A percentile compares a stretch with the other conserved stretches of the same genome.
Conservation (phyloP, 2,113 vertebrate species). For the Nipponia nippon region DNA sequence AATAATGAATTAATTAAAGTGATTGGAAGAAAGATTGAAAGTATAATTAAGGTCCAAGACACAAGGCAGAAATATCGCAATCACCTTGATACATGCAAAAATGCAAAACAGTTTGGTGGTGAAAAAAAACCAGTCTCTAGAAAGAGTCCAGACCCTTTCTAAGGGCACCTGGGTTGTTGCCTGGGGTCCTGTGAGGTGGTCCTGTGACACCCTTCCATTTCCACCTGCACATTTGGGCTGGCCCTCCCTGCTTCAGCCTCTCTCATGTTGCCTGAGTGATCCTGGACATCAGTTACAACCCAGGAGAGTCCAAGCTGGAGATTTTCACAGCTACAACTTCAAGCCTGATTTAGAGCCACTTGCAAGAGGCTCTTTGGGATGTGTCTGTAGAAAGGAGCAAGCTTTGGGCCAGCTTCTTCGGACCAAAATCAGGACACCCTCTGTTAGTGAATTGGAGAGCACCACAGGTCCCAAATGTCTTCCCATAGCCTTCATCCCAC, state of each 20-base stretch:
- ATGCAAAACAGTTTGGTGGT: not conserved
- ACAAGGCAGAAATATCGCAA: not conserved
- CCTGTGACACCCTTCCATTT: not conserved
- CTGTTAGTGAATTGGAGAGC: not conserved
- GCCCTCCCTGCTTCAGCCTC: not conserved
- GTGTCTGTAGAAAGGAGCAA: not conserved
- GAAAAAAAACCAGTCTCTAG: not conserved
- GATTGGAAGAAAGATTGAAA: not conserved
- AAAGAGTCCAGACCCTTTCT: not conserved
- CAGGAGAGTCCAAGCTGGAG: fast-evolving
- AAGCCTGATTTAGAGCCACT: not conserved
- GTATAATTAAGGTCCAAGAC: not conserved
- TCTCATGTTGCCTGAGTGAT: fast-evolving
- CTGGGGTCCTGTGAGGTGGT: not conserved
- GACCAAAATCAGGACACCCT: not conserved
- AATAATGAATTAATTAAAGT: not conserved
- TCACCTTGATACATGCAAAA: not conserved
- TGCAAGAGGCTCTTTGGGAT: not conserved
- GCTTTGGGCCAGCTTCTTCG: not conserved
- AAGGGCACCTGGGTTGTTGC: not conserved
- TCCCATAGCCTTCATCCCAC: not conserved
- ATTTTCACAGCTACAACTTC: not conserved
- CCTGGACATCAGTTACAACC: not conserved
- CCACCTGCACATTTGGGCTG: not conserved
- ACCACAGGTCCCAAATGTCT: not conserved